Evolutionary conservation across 2,888 invertebrate genomes (phyloP).

Genomic region (Trichacis sp.): DNA sequence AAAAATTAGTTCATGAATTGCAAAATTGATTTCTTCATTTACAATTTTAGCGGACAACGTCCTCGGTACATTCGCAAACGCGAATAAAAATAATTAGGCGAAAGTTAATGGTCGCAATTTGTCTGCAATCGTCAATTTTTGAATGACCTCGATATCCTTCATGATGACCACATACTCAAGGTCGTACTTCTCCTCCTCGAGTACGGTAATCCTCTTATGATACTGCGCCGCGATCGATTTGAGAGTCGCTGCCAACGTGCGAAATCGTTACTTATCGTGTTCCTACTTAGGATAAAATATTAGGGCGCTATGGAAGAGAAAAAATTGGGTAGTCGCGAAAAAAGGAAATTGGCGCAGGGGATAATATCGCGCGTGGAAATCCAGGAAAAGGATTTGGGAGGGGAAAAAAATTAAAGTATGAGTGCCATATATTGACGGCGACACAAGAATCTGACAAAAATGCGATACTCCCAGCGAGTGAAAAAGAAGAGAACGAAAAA

Average conservation of each 20-base stretch:
- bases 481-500: conserved; percentile 16
- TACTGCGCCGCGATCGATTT: conserved; percentile 82
- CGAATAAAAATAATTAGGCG: conserved; percentile 3
- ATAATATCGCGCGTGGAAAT: neutral
- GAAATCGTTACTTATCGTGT: conserved; percentile 44
- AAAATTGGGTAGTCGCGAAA: neutral
- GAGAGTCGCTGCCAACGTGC: conserved; percentile 72
- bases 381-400: conserved; percentile 8
- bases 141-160: conserved; percentile 91
- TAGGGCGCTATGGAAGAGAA: too few relatives aligned
- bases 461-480: conserved; percentile 15
- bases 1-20: too few relatives aligned
- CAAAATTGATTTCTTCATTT: too few relatives aligned
- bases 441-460: conserved; percentile 31
- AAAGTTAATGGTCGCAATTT: conserved; percentile 45
- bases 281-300: too few relatives aligned
- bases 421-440: conserved; percentile 25
- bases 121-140: conserved; percentile 29
- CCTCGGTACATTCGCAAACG: neutral
- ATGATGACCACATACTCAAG: conserved; percentile 96
- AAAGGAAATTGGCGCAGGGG: conserved; percentile 5
- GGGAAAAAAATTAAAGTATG: conserved; percentile 15
- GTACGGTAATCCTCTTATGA: conserved; percentile 83
- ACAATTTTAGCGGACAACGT: too few relatives aligned
- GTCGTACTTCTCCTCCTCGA: conserved; percentile 97